These are phyloP conservation scores for Athalia rosae DNA, from an alignment of 2,888 invertebrate species.

Conservation along the genomic window DNA sequence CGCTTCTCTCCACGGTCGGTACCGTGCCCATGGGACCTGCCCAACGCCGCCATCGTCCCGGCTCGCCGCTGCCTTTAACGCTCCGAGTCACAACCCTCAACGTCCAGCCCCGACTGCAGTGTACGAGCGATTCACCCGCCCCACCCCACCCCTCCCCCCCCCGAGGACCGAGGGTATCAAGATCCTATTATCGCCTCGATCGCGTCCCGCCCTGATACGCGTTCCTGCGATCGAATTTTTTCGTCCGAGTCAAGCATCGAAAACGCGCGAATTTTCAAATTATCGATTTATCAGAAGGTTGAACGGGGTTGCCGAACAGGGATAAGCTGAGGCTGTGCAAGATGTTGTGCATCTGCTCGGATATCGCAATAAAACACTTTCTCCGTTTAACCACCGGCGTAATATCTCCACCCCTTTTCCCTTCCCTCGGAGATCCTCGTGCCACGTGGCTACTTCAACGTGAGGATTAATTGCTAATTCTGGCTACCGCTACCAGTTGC, in stretches of 20 bases:
- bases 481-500: constrained; percentile 66
- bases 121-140: too few species aligned
- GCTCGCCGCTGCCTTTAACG: neutral
- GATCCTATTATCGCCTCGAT: constrained; percentile 58
- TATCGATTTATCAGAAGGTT: too few species aligned
- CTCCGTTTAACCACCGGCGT: constrained; percentile 57
- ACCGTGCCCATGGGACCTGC: constrained; percentile 57
- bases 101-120: neutral
- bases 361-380: constrained; percentile 61
- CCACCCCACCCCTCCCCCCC: constrained; percentile 39
- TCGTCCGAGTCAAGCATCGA: neutral
- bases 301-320: neutral
- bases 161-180: constrained; percentile 56
- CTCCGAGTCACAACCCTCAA: constrained; percentile 40
- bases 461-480: constrained; percentile 68
- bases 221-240: neutral
- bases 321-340: constrained; percentile 60
- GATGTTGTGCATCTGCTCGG: constrained; percentile 67
- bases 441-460: constrained; percentile 47
- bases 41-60: constrained; percentile 51
- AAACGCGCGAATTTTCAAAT: neutral
- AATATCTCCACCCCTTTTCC: constrained; percentile 37
- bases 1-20: constrained; percentile 23
- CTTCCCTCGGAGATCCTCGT: constrained; percentile 15
- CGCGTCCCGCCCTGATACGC: constrained; percentile 35